Evolutionary conservation across 2,797 vertebrate genomes (phyloP), one percentile per base, ranked within the genome.

Genomic region (Cyprinella venusta): DNA sequence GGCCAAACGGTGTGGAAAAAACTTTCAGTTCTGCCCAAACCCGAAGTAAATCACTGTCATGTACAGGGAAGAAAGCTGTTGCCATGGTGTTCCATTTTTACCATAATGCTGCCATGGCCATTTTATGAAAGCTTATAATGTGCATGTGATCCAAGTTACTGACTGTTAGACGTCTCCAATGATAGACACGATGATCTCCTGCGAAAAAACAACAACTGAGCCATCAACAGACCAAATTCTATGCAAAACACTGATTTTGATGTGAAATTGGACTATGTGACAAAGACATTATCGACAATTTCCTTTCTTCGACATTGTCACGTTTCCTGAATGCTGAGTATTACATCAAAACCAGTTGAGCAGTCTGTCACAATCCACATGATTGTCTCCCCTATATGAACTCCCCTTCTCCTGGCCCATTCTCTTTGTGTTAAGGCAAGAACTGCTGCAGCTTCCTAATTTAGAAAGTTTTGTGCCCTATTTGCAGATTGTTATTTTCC

Each of bases 401-500:
- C 5, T 42, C n/a, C n/a, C 7, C 4, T 40, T 61, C 54, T 76
- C 15, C 7, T 24, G 19, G 33, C 33, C 8, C 38, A 77, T 7
- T 42, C 8, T 33, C 16, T 64, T 10, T 64, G 59, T 30, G 26
- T 77, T 30, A 48, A 77, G 24, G 26, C 24, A 48, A 64, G 19
- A 33, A 64, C 18, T 65, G 40, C 42, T 65, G 18, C 3, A 48
- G 21, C 40, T 48, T 59, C 18, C 16, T 12, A 48, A 21, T 48
- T 78, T 50, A 78, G 40, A n/a, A 36, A 64, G 0, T 54, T 38
- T 65, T 78, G 42, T 36, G 12, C 26, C 19, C 18, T 78, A 36
- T 78, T 64, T 78, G 16, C 59, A 65, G 38, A 76, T 63, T 65
- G 56, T 64, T 77, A 12, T 63, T 48, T 64, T 48, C 40, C 59